Percentiles rank a stretch among this genome's conserved stretches.
These are phyloP conservation scores for Thunnus maccoyii DNA, from an alignment of 2,113 vertebrate species.

Conservation along the genomic window DNA sequence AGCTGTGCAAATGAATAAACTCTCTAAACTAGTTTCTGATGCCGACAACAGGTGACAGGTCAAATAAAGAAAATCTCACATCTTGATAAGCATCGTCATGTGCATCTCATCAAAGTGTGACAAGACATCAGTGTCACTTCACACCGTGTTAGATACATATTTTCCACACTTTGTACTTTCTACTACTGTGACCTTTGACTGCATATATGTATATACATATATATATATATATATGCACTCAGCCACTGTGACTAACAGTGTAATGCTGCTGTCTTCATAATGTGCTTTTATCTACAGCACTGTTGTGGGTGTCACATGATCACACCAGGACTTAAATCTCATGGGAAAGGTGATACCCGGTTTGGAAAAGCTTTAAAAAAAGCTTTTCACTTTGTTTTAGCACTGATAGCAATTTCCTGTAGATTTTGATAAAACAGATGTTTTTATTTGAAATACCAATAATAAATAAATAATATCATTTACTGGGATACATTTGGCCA, in stretches of 20 bases:
- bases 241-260: not conserved
- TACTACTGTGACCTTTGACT: not conserved
- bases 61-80: not conserved
- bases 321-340: not conserved
- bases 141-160: not conserved
- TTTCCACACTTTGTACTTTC: conserved; percentile 14
- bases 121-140: not conserved
- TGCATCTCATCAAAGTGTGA: not conserved
- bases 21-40: not conserved
- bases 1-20: too few species aligned
- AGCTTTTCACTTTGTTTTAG: not conserved
- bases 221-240: too few species aligned
- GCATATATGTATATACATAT: too few species aligned
- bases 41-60: not conserved
- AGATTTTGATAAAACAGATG: too few species aligned
- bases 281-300: not conserved
- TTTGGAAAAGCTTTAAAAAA: too few species aligned
- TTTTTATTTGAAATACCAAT: too few species aligned
- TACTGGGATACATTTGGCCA: not conserved
- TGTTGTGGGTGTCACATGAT: conserved; percentile 1
- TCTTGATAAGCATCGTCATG: conserved; percentile 11
- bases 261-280: not conserved
- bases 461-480: too few species aligned
- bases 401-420: too few species aligned
- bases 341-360: not conserved